Conservation (phyloP, 2,888 invertebrate genomes). For the Melinaea marsaeus region DNA sequence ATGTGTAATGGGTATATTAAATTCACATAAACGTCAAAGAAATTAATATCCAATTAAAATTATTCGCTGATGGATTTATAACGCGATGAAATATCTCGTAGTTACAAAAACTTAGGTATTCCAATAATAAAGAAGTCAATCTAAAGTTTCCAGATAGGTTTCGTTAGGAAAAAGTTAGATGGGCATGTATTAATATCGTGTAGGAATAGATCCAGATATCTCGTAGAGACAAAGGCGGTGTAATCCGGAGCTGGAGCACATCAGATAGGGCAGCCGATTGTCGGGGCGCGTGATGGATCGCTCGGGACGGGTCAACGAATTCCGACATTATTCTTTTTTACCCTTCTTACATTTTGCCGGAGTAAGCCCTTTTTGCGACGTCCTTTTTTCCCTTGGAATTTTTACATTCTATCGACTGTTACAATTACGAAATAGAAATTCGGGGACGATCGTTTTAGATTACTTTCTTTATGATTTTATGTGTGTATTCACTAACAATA, state of each 20-base stretch:
- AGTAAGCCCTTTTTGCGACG: constrained; percentile 77
- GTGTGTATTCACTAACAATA: not conserved
- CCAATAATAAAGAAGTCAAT: not conserved
- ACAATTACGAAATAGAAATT: constrained; percentile 75
- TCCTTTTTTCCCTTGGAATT: constrained; percentile 72
- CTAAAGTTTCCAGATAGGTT: not conserved
- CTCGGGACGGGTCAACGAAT: constrained; percentile 79
- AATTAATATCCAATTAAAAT: constrained; percentile 16
- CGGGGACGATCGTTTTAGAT: constrained; percentile 70
- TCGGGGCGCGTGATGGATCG: constrained; percentile 76
- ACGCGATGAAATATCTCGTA: constrained; percentile 7
- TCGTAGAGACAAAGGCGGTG: constrained; percentile 42
- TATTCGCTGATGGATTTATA: constrained; percentile 14
- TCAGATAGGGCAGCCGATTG: constrained; percentile 70
- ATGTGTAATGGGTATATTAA: constrained; percentile 18
- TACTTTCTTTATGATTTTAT: constrained; percentile 49
- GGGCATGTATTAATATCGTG: constrained; percentile 22
- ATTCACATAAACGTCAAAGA: constrained; percentile 17
- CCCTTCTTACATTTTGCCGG: constrained; percentile 77
- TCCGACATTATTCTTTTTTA: constrained; percentile 80
- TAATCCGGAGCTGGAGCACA: constrained; percentile 70
- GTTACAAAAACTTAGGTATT: not conserved
- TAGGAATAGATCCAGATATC: constrained; percentile 31
- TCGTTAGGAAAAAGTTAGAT: not conserved
- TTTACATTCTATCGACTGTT: constrained; percentile 74